phyloP scores from a whole-genome alignment of 1,140 invertebrate genomes.

The Heterodera schachtii region DNA sequence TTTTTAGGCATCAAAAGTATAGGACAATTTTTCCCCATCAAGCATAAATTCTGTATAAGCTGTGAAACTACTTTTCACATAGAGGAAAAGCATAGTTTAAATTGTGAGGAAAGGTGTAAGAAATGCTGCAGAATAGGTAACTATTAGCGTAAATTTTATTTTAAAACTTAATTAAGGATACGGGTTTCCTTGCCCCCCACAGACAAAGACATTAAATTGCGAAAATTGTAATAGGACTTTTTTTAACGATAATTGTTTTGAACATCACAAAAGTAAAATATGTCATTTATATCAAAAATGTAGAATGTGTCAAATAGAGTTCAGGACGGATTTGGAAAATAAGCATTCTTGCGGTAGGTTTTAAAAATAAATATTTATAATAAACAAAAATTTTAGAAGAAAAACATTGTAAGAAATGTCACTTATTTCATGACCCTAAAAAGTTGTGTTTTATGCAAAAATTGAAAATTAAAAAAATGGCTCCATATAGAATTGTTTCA shows the following conservation, averaged over 20 bases:
- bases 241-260: background rate
- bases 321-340: background rate
- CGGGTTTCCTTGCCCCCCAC: background rate
- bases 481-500: too few species aligned
- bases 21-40: too few species aligned
- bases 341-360: background rate
- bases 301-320: background rate
- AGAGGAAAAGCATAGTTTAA: background rate
- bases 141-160: too few species aligned
- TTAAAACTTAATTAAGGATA: too few species aligned
- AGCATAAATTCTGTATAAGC: background rate
- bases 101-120: background rate
- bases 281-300: background rate
- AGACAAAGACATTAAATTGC: background rate
- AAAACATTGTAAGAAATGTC: too few species aligned
- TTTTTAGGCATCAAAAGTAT: too few species aligned
- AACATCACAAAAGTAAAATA: background rate
- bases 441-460: too few species aligned
- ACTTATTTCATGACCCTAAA: too few species aligned
- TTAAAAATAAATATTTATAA: too few species aligned
- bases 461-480: too few species aligned
- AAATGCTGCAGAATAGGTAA: background rate
- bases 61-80: background rate
- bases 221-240: background rate
- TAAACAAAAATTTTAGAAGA: too few species aligned